Base-by-base conservation (phyloP, 2,888 invertebrate genomes). In the Cremastinae sp. region DNA sequence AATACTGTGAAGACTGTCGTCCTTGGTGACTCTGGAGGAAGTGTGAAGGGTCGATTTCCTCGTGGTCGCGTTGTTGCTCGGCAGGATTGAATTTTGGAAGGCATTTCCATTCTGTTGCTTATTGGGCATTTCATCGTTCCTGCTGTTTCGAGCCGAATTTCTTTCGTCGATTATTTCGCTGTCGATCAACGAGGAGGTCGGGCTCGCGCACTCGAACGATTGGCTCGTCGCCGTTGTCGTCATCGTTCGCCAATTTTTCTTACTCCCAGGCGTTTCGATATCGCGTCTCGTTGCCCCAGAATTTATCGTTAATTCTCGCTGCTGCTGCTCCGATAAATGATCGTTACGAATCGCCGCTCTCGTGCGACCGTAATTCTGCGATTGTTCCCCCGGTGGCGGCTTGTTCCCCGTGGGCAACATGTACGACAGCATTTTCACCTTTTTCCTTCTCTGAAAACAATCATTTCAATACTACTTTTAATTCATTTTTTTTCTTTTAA, bases 391-490 rank as follows among this genome's bases (percentile, higher is more conserved):
- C 81, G 93, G 92, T 68, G 94, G 94, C 66, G 94, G 94, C 89
- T 95, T 95, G 88, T 95, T 94, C 86, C 94, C 95, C 85, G 94
- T 93, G 62, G 95, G 95, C 83, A 95, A 91, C 94, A 95, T 94
- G 89, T 95, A 95, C 81, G 95, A 95, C 91, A 95, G 91, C 95
- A 95, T 95, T 82, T 80, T 86, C 78, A 78, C 79, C 41, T 75
- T 66, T 66, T 59, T 75, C 79, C 69, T 79, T 77, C 79, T 82
- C 82, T 59, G 51, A 18, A 66, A 77, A 14, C 43, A 38, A 18
- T 41, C 16, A 18, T 43, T 54, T 12, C 34, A 53, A 43, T 34
- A 36, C 2, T 5, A 41, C 41, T 41, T 41, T 41, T 41, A 1
- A 4, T 41, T 12, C 41, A 41, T 28, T 28, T 28, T 41, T 41